A percentile compares a stretch with the other conserved stretches of the same genome.
These are phyloP conservation scores for Micrasema longulum DNA, from an alignment of 1,140 invertebrate genomes.

Conservation along the genomic window DNA sequence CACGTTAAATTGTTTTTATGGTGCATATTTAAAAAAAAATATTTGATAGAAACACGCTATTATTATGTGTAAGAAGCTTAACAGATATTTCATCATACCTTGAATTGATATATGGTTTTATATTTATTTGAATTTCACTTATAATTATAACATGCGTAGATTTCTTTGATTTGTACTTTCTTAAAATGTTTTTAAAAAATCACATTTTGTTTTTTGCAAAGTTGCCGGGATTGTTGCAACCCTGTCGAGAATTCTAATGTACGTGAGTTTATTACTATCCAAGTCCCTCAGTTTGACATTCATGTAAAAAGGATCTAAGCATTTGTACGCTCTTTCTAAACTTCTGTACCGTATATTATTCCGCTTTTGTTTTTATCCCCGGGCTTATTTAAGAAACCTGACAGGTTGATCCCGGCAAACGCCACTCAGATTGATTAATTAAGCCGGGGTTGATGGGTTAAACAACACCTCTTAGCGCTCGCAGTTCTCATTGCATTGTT, in stretches of 20 bases:
- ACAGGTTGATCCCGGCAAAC: conserved; percentile 61
- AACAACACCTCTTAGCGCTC: conserved; percentile 55
- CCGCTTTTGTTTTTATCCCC: neutral
- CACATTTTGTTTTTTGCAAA: no score
- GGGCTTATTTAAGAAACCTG: neutral
- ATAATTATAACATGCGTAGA: no score
- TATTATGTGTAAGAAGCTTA: no score
- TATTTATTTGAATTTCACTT: no score
- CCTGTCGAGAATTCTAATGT: neutral
- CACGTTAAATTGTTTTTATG: no score
- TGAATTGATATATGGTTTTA: no score
- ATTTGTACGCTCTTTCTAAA: neutral
- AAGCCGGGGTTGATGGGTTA: conserved; percentile 51
- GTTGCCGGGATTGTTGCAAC: neutral
- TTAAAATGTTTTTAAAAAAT: no score
- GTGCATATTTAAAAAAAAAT: no score
- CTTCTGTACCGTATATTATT: neutral
- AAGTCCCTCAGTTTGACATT: neutral
- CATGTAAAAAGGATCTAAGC: neutral
- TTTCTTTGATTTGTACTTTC: no score
- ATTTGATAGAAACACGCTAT: no score
- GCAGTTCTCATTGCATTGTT: conserved; percentile 49
- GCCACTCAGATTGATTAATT: conserved; percentile 68
- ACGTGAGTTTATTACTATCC: neutral
- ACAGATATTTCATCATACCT: no score